Conservation (phyloP, 1,140 invertebrate genomes). For the Lepidurus apus region DNA sequence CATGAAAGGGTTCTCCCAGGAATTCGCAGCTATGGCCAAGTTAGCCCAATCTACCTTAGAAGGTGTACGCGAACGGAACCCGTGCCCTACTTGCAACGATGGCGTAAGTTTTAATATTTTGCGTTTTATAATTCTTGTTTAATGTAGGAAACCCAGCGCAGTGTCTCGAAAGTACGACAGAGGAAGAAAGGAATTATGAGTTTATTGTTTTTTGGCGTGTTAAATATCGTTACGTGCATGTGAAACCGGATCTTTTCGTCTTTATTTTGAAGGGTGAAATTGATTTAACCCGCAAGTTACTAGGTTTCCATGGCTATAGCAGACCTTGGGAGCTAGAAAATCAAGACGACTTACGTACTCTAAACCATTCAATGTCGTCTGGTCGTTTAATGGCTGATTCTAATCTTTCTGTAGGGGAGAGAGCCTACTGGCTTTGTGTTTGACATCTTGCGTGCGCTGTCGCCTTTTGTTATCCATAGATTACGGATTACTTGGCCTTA, state of each 20-base stretch:
- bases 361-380: background rate
- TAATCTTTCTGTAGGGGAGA: background rate
- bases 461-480: background rate
- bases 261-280: background rate
- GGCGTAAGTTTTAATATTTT: background rate
- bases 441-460: background rate
- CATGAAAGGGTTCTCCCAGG: background rate
- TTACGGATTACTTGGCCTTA: too few species aligned
- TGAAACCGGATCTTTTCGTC: background rate
- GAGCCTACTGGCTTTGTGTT: background rate
- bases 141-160: background rate
- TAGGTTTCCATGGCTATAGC: background rate
- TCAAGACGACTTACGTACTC: background rate
- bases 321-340: background rate
- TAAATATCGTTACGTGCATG: background rate
- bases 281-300: background rate
- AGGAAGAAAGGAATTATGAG: background rate
- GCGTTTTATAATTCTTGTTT: background rate
- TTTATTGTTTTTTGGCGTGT: background rate
- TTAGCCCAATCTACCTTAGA: background rate
- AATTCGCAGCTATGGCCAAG: background rate
- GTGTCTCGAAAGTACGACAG: background rate
- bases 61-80: background rate
- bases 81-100: conserved; percentile 3
- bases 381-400: background rate